A percentile compares a stretch with the other conserved stretches of the same genome.
Evolutionary conservation across 1,140 invertebrate species (phyloP).

Genomic region (Laodelphax striatellus): DNA sequence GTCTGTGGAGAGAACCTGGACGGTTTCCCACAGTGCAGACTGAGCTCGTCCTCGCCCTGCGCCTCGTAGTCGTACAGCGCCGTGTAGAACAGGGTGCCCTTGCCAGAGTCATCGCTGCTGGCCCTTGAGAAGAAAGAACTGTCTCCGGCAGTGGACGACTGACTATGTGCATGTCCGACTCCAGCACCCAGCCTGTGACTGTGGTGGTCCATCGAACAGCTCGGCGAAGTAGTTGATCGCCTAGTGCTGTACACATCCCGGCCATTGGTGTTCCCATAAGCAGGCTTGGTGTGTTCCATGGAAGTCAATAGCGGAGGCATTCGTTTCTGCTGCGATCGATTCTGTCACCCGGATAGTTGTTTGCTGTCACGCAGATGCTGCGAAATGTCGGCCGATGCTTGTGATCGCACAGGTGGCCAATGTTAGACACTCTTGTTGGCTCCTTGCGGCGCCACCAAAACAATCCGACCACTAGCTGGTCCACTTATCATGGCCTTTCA

Average conservation of each 20-base stretch:
- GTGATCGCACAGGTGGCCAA: slow-evolving; percentile 12
- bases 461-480: slow-evolving; percentile 16
- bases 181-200: background rate
- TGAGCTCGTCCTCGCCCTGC: slow-evolving; percentile 85
- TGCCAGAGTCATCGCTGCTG: slow-evolving; percentile 12
- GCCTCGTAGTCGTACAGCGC: slow-evolving; percentile 88
- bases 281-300: slow-evolving; percentile 28
- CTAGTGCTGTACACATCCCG: slow-evolving; percentile 15
- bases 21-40: slow-evolving; percentile 72
- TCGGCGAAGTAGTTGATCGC: background rate
- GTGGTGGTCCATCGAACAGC: background rate
- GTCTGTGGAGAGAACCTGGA: slow-evolving; percentile 87
- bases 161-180: slow-evolving; percentile 1
- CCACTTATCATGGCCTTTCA: slow-evolving; percentile 20
- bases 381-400: too few relatives aligned
- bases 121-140: slow-evolving; percentile 12
- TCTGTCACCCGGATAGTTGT: background rate
- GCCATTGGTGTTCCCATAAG: slow-evolving; percentile 21
- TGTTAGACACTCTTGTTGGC: slow-evolving; percentile 20
- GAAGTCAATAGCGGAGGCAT: slow-evolving; percentile 30
- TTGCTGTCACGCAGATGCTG: too few relatives aligned
- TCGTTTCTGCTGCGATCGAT: slow-evolving; percentile 25
- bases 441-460: slow-evolving; percentile 18
- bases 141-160: background rate
- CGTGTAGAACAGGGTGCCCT: slow-evolving; percentile 48